Base-by-base conservation (phyloP, 2,797 vertebrate species). In the Tarsius wallacei region DNA sequence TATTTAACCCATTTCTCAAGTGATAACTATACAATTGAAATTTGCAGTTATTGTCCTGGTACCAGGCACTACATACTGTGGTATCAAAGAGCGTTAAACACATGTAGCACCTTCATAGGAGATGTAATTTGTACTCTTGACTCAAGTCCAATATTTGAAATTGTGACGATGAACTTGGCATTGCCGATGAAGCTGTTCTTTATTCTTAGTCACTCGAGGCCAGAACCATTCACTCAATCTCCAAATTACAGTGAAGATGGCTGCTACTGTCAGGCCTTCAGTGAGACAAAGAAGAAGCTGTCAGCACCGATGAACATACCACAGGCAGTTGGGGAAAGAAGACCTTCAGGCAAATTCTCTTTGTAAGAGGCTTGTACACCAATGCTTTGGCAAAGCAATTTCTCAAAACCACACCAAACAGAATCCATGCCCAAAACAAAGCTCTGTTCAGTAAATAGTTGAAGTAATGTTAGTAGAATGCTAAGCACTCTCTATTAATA, bases 201-300 rank as follows among this genome's bases (percentile, higher is more conserved):
- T 96, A 57, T 89, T 91, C 31, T 92, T 86, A 95, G 82, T 76
- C 91, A 88, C 59, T 80, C 93, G 80, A 81, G 19, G 87, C 80
- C 26, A 66, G 59, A 22, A 64, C 33, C 31, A 81, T 53, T 93
- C 83, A 49, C 42, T 81, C 87, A 42, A 71, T 81, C 86, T 89
- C 36, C 13, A 94, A 80, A 93, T 96, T 84, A 64, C 13, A 57
- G 15, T 14, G 24, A 64, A 11, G n/a, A 90, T 42, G 68, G 14
- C 47, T 51, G 55, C 8, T 81, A 7, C 66, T 84, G 13, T 33
- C 71, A 64, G n/a, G 49, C 7, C 57, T 49, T 93, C 55, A 36
- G 19, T 26, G 2, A 77, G 91, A 49, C 14, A 88, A 36, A 70
- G 13, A 49, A 49, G 74, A 80, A 11, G 47, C 15, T 74, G 31